Evolutionary conservation across 2,888 invertebrate genomes (phyloP).

Genomic region (Lepidocyrtoides sp.): DNA sequence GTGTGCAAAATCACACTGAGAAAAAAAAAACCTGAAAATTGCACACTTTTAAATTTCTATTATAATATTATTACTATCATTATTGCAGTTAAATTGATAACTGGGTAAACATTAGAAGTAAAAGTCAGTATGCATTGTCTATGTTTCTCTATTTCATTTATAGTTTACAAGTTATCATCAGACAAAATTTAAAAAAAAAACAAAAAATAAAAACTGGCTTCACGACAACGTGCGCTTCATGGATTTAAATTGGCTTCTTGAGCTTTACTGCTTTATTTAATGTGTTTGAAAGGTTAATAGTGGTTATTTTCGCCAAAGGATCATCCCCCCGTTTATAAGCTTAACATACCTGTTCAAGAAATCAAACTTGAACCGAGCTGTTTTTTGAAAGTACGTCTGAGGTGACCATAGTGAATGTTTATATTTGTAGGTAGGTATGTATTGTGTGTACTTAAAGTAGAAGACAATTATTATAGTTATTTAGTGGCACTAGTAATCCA

Average conservation of each 20-base stretch:
- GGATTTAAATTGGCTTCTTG: constrained; percentile 11
- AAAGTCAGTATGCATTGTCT: background rate
- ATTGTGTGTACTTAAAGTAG: background rate
- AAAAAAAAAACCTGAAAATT: constrained; percentile 46
- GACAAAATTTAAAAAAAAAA: background rate
- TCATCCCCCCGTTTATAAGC: background rate
- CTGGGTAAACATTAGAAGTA: background rate
- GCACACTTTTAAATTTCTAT: background rate
- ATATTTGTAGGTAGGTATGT: background rate
- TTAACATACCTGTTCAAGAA: background rate
- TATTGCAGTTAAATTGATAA: constrained; percentile 9
- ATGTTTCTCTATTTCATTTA: background rate
- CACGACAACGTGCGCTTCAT: background rate
- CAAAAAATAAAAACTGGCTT: too few relatives aligned
- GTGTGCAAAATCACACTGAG: constrained; percentile 64
- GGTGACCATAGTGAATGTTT: background rate
- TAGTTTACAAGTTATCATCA: background rate
- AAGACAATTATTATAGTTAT: background rate
- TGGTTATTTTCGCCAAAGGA: too few relatives aligned
- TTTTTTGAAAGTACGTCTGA: background rate
- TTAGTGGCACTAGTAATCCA: constrained; percentile 70
- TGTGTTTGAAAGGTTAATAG: background rate
- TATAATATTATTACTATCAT: background rate
- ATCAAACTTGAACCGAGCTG: background rate
- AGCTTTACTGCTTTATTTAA: background rate